Percentiles rank a stretch among this genome's conserved stretches.
Conservation (phyloP, 2,113 vertebrate genomes). For the Sylvia atricapilla region DNA sequence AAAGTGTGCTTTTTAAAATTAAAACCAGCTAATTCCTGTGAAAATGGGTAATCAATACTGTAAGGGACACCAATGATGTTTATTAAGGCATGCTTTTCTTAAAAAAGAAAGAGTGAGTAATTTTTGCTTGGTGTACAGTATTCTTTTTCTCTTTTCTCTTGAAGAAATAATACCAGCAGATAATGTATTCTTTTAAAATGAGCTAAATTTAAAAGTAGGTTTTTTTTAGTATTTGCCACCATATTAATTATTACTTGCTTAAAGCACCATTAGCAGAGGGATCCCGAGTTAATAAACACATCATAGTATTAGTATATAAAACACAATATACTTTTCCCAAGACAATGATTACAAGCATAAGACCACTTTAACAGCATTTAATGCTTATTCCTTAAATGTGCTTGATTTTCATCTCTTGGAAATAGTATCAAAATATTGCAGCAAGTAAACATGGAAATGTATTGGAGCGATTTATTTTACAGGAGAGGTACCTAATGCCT, state of each 20-base stretch:
- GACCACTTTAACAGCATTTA: conserved; percentile 54
- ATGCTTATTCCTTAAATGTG: conserved; percentile 16
- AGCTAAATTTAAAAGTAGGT: conserved; percentile 59
- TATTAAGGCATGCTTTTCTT: neutral
- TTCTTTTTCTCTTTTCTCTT: neutral
- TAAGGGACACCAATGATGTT: neutral
- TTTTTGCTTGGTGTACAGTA: neutral
- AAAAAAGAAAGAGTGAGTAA: neutral
- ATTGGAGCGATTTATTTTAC: neutral
- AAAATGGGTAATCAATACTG: neutral
- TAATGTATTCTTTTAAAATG: conserved; percentile 14
- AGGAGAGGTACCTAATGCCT: neutral
- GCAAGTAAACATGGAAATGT: neutral
- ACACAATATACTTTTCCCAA: conserved; percentile 70
- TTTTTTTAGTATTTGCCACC: conserved; percentile 67
- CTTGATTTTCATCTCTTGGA: conserved; percentile 57
- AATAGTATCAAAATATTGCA: neutral
- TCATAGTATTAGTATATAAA: conserved; percentile 68
- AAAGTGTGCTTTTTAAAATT: neutral
- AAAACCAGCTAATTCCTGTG: conserved; percentile 2
- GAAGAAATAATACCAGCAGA: neutral
- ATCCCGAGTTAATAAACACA: conserved; percentile 78
- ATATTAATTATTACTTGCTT: conserved; percentile 71
- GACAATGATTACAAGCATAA: conserved; percentile 66
- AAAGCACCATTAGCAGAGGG: conserved; percentile 60